phyloP scores from a whole-genome alignment of 2,888 invertebrate genomes.

The Nezara viridula region DNA sequence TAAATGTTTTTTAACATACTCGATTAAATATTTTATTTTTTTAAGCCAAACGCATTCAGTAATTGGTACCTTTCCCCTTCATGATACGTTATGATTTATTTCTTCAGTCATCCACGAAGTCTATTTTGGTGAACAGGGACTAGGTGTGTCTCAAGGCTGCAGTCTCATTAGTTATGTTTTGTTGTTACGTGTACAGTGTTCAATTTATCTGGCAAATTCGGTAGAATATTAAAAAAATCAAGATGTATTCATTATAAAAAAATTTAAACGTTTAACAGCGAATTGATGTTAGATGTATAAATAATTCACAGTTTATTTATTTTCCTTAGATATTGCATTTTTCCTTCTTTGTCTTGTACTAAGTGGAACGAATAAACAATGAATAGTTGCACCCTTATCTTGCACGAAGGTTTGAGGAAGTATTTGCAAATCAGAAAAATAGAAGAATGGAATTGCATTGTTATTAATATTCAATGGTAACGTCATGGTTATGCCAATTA shows the following conservation, averaged over 20 bases:
- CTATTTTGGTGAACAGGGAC: constrained; percentile 2
- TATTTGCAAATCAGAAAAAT: background rate
- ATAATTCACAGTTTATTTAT: too few species aligned
- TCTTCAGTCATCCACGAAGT: constrained; percentile 23
- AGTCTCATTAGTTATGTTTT: background rate
- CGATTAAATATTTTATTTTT: background rate
- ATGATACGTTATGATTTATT: background rate
- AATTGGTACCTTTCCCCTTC: background rate
- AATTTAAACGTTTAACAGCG: too few species aligned
- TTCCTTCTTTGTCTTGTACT: background rate
- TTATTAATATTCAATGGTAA: background rate
- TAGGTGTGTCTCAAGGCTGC: constrained; percentile 44
- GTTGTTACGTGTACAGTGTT: background rate
- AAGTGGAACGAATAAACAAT: background rate
- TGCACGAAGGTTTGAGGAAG: background rate
- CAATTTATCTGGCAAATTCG: background rate
- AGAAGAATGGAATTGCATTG: background rate
- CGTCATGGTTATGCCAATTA: background rate
- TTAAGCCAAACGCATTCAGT: background rate
- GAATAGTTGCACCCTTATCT: background rate
- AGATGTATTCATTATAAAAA: background rate
- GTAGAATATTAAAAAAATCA: background rate
- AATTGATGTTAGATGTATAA: too few species aligned
- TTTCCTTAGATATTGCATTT: too few species aligned
- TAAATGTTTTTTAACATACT: background rate